Evolutionary conservation across 2,797 vertebrate species (phyloP).

Genomic region (Scomberomorus guttatus): DNA sequence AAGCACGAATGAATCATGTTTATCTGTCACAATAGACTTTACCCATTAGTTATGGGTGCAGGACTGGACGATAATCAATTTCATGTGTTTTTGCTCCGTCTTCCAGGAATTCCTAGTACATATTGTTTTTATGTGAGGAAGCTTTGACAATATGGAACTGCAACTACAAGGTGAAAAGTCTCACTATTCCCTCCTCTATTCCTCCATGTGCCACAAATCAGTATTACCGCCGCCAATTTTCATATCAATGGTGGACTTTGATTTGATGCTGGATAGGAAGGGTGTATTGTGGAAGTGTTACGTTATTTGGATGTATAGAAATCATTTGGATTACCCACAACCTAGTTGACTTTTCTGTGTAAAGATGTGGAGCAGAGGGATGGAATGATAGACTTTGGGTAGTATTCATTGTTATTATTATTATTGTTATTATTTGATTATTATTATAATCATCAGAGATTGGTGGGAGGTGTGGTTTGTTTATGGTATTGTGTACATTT

Average conservation of each 20-base stretch:
- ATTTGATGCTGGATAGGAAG: slow-evolving; percentile 9
- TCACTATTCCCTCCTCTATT: not conserved
- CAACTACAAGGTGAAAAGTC: not conserved
- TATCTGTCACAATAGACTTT: slow-evolving; percentile 37
- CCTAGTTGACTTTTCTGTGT: not conserved
- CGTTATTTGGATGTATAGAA: slow-evolving; percentile 16
- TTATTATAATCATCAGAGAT: too few relatives aligned
- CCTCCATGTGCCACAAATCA: slow-evolving; percentile 26
- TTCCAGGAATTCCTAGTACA: slow-evolving; percentile 11
- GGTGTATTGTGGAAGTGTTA: not conserved
- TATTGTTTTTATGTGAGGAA: not conserved
- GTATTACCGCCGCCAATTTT: slow-evolving; percentile 21
- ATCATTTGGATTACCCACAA: not conserved
- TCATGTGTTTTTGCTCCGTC: slow-evolving; percentile 15
- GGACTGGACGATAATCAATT: slow-evolving; percentile 23
- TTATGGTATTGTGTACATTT: too few relatives aligned
- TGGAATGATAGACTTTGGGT: too few relatives aligned
- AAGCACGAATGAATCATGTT: slow-evolving; percentile 41
- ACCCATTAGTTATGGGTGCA: slow-evolving; percentile 19
- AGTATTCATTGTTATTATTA: too few relatives aligned
- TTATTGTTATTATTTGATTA: too few relatives aligned
- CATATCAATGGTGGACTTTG: not conserved
- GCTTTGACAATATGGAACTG: slow-evolving; percentile 3
- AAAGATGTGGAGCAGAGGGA: not conserved
- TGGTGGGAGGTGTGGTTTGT: too few relatives aligned